Conservation (phyloP, 1,140 invertebrate genomes). For the Dendroctonus ponderosae region DNA sequence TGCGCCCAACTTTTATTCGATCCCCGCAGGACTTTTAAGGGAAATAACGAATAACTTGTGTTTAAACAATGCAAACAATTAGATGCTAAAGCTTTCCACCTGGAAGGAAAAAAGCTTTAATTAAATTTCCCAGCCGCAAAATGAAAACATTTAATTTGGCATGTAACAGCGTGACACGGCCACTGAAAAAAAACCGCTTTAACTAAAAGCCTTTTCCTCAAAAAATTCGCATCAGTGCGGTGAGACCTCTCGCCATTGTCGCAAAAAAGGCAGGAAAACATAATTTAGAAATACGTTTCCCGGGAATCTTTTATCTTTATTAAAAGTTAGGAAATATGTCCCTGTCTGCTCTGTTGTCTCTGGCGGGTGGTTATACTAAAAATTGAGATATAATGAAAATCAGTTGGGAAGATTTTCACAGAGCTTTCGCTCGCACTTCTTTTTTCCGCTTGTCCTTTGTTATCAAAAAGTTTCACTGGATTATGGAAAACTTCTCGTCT, state of each 20-base stretch:
- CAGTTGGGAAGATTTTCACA: conserved; percentile 11
- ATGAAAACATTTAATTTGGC: conserved; percentile 24
- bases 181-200: conserved; percentile 7
- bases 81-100: neutral
- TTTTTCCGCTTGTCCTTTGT: conserved; percentile 4
- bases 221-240: conserved; percentile 10
- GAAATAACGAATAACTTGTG: too few relatives aligned
- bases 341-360: conserved; percentile 25
- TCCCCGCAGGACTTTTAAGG: too few relatives aligned
- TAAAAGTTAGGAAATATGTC: conserved; percentile 32
- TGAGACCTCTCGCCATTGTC: conserved; percentile 4
- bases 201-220: conserved; percentile 21
- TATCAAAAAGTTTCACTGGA: conserved; percentile 9
- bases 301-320: conserved; percentile 31
- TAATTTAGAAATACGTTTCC: conserved; percentile 34
- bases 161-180: conserved; percentile 8
- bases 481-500: conserved; percentile 6
- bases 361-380: conserved; percentile 29
- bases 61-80: too few relatives aligned
- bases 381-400: conserved; percentile 33
- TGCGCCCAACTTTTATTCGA: too few relatives aligned
- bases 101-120: conserved; percentile 18
- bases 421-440: conserved; percentile 4
- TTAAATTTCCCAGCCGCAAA: conserved; percentile 22
- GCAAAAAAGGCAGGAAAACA: conserved; percentile 22